phyloP scores from a whole-genome alignment of 2,113 vertebrate genomes.

The Ochotona curzoniae region DNA sequence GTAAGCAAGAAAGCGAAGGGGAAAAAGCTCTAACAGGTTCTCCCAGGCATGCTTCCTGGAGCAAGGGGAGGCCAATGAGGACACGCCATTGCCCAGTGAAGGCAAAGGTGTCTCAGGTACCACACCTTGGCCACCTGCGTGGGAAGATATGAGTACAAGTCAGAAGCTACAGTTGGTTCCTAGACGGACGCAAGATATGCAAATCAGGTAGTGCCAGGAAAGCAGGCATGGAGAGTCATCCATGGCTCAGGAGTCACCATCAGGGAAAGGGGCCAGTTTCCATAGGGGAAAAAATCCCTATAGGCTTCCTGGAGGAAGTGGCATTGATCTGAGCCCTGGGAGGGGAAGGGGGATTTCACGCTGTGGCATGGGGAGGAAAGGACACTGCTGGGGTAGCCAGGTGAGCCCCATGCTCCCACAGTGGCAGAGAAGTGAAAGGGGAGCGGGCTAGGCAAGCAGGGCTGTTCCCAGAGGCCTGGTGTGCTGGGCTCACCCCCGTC shows the following conservation, averaged over 20 bases:
- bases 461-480: rapidly evolving
- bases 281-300: background rate
- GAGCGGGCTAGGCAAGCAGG: background rate
- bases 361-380: background rate
- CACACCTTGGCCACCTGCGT: background rate
- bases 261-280: background rate
- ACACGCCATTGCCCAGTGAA: background rate
- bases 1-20: background rate
- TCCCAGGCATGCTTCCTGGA: background rate
- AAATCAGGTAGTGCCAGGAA: background rate
- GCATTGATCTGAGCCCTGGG: background rate
- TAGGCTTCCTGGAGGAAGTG: background rate
- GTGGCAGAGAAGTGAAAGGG: background rate
- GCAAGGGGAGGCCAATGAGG: background rate
- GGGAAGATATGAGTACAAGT: background rate
- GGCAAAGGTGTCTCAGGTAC: background rate
- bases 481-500: background rate
- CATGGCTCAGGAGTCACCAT: rapidly evolving
- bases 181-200: background rate
- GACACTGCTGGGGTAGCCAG: background rate
- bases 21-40: background rate
- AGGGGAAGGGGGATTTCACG: background rate
- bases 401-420: too few relatives aligned
- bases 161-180: background rate
- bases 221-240: background rate